These are phyloP conservation scores for Bergia sp. DNA, from an alignment of 92 coral and sea anemone species.

Conservation along the genomic window DNA sequence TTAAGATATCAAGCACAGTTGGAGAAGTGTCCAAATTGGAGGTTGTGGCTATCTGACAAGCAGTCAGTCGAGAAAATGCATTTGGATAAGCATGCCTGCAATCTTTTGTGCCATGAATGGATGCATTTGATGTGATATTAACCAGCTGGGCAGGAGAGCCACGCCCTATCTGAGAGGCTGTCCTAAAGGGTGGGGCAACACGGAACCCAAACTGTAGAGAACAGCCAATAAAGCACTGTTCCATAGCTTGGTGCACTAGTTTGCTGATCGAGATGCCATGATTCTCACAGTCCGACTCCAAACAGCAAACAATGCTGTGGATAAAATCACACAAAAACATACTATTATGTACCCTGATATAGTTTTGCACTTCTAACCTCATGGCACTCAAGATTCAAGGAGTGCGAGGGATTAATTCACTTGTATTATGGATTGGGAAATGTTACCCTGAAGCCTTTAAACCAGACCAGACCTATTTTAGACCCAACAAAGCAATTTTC, in stretches of 20 bases:
- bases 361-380: no score
- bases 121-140: constrained; percentile 36
- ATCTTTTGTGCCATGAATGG: background rate
- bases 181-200: constrained; percentile 37
- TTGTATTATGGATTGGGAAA: no score
- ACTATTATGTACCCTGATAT: background rate
- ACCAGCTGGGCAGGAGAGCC: constrained; percentile 67
- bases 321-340: background rate
- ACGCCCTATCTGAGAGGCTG: constrained; percentile 47
- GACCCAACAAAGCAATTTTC: no score
- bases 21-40: constrained; percentile 27
- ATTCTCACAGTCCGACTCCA: constrained; percentile 30
- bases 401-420: background rate
- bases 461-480: no score
- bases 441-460: no score
- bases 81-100: background rate
- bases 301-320: constrained; percentile 56
- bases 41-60: constrained; percentile 63
- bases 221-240: constrained; percentile 84
- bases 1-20: constrained; percentile 68
- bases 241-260: constrained; percentile 77
- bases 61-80: constrained; percentile 60
- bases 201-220: constrained; percentile 75
- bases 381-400: background rate
- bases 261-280: constrained; percentile 50